phyloP scores from a whole-genome alignment of 2,113 vertebrate genomes.

The Larimichthys crocea region DNA sequence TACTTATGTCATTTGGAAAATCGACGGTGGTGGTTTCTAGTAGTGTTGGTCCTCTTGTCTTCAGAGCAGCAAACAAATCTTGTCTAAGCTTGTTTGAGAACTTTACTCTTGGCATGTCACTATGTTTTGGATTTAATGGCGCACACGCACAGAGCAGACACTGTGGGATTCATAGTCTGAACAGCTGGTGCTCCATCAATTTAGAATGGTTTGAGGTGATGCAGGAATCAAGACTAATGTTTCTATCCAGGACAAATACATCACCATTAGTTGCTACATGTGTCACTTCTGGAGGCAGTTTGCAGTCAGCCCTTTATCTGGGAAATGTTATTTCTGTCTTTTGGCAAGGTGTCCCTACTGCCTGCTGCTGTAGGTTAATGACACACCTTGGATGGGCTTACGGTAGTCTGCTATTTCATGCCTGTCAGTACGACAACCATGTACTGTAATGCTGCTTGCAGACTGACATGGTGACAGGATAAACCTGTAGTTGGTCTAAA shows the following conservation, averaged over 20 bases:
- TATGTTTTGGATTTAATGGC: constrained; percentile 54
- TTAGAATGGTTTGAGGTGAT: constrained; percentile 73
- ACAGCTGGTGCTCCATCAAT: constrained; percentile 76
- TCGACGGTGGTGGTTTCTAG: not conserved
- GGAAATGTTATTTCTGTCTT: constrained; percentile 66
- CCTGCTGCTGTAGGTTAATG: constrained; percentile 70
- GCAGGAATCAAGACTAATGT: constrained; percentile 81
- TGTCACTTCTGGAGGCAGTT: constrained; percentile 70
- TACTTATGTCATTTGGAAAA: constrained; percentile 13
- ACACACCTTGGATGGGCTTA: constrained; percentile 55
- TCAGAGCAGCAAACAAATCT: constrained; percentile 25
- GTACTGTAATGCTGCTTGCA: constrained; percentile 29
- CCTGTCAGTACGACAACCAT: constrained; percentile 43
- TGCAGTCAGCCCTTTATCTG: constrained; percentile 65
- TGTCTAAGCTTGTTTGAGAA: constrained; percentile 50
- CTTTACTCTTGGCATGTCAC: constrained; percentile 40
- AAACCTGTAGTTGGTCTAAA: constrained; percentile 29
- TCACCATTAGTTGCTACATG: constrained; percentile 78
- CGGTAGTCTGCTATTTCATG: constrained; percentile 47
- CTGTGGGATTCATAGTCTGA: constrained; percentile 47
- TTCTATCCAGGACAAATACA: constrained; percentile 73
- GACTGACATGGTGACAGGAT: constrained; percentile 26
- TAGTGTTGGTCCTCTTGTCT: not conserved
- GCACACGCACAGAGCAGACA: constrained; percentile 21
- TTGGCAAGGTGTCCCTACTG: constrained; percentile 70